Evolutionary conservation across 2,113 vertebrate genomes (phyloP).

Genomic region (Hippocampus zosterae): DNA sequence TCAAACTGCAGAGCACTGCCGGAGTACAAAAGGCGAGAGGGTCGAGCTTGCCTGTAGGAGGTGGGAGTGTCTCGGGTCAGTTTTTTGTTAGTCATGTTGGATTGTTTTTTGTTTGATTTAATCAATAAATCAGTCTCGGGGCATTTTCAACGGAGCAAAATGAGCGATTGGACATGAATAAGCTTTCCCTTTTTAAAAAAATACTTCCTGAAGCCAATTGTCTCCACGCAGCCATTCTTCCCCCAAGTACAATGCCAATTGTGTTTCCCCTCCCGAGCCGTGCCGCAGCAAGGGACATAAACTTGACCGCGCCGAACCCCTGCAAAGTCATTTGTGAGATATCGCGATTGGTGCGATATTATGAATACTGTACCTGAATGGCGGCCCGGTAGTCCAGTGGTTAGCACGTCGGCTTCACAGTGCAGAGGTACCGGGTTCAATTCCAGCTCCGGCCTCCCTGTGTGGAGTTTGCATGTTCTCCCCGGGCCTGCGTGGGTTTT

Average conservation of each 20-base stretch:
- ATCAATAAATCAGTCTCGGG: slow-evolving; percentile 41
- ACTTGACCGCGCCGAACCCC: background rate
- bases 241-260: slow-evolving; percentile 62
- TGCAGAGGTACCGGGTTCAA: no score
- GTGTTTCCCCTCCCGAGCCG: slow-evolving; percentile 27
- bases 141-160: slow-evolving; percentile 49
- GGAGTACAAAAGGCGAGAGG: background rate
- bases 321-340: background rate
- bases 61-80: background rate
- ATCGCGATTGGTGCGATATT: background rate
- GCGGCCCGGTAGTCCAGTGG: no score
- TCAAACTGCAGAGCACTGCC: background rate
- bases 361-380: background rate
- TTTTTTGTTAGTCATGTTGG: slow-evolving; percentile 4
- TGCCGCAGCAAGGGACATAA: slow-evolving; percentile 29
- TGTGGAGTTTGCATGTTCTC: no score
- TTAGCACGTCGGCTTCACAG: no score
- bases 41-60: background rate
- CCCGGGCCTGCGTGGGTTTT: no score
- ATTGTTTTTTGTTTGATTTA: background rate
- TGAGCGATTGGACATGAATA: slow-evolving; percentile 27
- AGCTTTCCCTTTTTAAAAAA: slow-evolving; percentile 55
- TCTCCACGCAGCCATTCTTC: slow-evolving; percentile 54
- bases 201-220: slow-evolving; percentile 49
- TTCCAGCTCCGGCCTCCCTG: no score